Conservation (phyloP, 2,888 invertebrate species). For the Bhutanitis thaidina region DNA sequence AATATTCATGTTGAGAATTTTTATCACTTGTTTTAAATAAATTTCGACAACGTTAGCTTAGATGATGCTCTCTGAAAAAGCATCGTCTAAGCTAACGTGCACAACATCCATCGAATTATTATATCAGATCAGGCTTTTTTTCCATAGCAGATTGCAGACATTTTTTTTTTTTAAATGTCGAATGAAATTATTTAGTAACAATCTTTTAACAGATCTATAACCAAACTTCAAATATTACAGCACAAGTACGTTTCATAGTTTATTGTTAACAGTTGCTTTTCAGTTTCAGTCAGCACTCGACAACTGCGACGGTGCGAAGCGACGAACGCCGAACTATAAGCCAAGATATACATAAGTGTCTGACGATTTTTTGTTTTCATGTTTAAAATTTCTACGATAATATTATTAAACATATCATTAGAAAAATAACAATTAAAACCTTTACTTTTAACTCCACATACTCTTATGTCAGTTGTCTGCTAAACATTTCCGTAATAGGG, state of each 20-base stretch:
- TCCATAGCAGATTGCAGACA: too few species aligned
- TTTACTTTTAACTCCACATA: too few species aligned
- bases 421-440: conserved; percentile 3
- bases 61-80: too few species aligned
- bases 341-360: conserved; percentile 8
- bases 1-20: too few species aligned
- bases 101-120: too few species aligned
- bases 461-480: too few species aligned
- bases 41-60: too few species aligned
- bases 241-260: conserved; percentile 7
- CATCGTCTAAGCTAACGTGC: too few species aligned
- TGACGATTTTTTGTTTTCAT: neutral
- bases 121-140: too few species aligned
- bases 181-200: conserved; percentile 2
- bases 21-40: too few species aligned
- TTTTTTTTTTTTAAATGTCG: too few species aligned
- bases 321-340: conserved; percentile 3
- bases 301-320: conserved; percentile 10
- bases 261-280: conserved; percentile 19
- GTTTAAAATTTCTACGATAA: conserved; percentile 3
- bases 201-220: conserved; percentile 10
- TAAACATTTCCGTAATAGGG: too few species aligned
- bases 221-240: neutral
- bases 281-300: conserved; percentile 19
- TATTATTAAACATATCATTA: conserved; percentile 17